phyloP scores from a whole-genome alignment of 2,888 invertebrate genomes.

The Rhingia campestris region DNA sequence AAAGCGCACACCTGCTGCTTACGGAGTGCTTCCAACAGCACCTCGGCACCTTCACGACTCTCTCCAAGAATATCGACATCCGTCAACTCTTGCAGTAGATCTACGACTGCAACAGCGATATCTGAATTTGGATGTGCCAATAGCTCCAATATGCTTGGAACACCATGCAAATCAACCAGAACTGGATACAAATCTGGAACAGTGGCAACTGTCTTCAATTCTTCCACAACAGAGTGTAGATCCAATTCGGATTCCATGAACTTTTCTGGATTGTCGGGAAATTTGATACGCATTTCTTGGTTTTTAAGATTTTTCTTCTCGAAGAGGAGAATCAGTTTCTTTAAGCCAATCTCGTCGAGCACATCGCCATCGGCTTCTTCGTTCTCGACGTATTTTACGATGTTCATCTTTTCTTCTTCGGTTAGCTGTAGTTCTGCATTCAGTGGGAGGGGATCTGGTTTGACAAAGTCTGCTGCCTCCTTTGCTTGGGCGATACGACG shows the following conservation, averaged over 20 bases:
- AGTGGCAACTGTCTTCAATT: conserved; percentile 95
- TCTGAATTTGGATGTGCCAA: conserved; percentile 97
- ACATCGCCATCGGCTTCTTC: conserved; percentile 92
- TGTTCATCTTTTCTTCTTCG: conserved; percentile 90
- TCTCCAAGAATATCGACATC: conserved; percentile 97
- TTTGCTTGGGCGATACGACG: conserved; percentile 85
- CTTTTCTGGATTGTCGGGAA: conserved; percentile 97
- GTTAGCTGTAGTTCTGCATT: conserved; percentile 85
- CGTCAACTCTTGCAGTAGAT: conserved; percentile 91
- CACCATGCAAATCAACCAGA: conserved; percentile 93
- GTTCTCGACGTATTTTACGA: conserved; percentile 91
- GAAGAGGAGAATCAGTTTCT: conserved; percentile 94
- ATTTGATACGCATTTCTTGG: conserved; percentile 99
- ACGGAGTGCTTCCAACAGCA: conserved; percentile 92
- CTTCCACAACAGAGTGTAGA: conserved; percentile 93
- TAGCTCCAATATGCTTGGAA: conserved; percentile 95
- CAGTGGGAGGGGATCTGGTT: conserved; percentile 82
- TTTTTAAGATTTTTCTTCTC: conserved; percentile 97
- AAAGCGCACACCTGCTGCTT: conserved; percentile 95
- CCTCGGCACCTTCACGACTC: conserved; percentile 94
- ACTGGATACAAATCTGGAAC: conserved; percentile 97
- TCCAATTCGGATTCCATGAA: conserved; percentile 99
- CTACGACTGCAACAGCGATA: conserved; percentile 83
- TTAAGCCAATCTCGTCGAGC: conserved; percentile 93
- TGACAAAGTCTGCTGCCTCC: conserved; percentile 83